A percentile compares a stretch with the other conserved stretches of the same genome.
Conservation (phyloP, 1,140 invertebrate species). For the Rhyzopertha dominica region DNA sequence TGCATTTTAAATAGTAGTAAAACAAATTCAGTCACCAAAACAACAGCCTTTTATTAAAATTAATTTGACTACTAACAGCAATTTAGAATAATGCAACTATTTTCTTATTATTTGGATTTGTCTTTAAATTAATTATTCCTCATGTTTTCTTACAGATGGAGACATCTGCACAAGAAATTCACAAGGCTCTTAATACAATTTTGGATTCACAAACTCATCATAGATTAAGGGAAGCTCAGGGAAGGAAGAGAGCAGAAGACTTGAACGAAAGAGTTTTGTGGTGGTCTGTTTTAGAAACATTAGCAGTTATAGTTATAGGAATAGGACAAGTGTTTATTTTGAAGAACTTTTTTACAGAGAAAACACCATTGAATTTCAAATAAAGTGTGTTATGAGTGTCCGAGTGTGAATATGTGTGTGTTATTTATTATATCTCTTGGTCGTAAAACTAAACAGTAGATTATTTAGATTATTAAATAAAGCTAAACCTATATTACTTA, state of each 20-base stretch:
- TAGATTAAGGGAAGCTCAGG: conserved; percentile 86
- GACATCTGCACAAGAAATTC: conserved; percentile 80
- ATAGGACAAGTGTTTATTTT: conserved; percentile 88
- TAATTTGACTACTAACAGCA: no score
- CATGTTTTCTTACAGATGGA: conserved; percentile 70
- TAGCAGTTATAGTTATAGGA: conserved; percentile 77
- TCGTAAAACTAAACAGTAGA: no score
- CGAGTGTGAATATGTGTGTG: no score
- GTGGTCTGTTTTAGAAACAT: conserved; percentile 89
- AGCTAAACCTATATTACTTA: no score
- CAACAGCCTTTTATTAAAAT: no score
- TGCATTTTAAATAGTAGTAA: no score
- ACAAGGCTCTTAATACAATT: conserved; percentile 80
- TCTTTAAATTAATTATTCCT: conserved; percentile 7
- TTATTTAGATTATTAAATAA: no score
- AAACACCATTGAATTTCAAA: conserved; percentile 52
- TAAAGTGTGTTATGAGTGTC: no score
- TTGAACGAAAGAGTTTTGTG: conserved; percentile 87
- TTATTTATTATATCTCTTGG: no score
- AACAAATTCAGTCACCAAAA: no score
- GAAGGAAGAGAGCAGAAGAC: conserved; percentile 91
- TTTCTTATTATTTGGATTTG: not conserved
- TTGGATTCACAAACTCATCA: conserved; percentile 96
- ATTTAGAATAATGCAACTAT: no score
- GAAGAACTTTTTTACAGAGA: conserved; percentile 93